Evolutionary conservation across 2,797 vertebrate genomes (phyloP).

Genomic region (Acanthurus leucopareius): DNA sequence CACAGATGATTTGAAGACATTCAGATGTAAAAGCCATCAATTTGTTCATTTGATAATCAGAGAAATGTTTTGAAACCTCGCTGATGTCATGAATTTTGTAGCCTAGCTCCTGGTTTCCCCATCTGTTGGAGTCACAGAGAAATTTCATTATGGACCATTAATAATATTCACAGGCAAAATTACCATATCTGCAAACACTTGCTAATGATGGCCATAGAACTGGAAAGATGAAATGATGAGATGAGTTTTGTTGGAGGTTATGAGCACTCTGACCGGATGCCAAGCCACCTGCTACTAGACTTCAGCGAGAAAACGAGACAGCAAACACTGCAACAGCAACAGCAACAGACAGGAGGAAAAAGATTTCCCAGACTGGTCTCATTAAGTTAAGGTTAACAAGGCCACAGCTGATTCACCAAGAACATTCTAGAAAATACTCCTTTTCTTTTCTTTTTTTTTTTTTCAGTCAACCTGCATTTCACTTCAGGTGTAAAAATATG

Average conservation of each 20-base stretch:
- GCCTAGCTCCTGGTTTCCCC: conserved; percentile 7
- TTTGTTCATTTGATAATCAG: conserved; percentile 31
- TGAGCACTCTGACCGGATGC: conserved; percentile 70
- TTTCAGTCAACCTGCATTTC: neutral
- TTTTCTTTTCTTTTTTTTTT: neutral
- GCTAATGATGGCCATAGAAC: conserved; percentile 60
- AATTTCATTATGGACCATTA: conserved; percentile 37
- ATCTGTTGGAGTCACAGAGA: conserved; percentile 32
- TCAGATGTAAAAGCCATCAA: conserved; percentile 48
- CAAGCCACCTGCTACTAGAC: conserved; percentile 65
- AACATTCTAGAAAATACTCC: neutral
- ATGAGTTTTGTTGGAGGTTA: conserved; percentile 64
- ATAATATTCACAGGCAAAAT: conserved; percentile 47
- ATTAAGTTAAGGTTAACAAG: conserved; percentile 22
- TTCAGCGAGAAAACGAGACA: conserved; percentile 27
- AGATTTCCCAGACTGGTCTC: neutral
- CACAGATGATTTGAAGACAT: conserved; percentile 46
- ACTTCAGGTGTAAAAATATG: neutral
- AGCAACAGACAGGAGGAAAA: conserved; percentile 29
- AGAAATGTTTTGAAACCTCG: conserved; percentile 3
- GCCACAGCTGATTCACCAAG: conserved; percentile 10
- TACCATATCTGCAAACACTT: conserved; percentile 46
- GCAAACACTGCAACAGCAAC: neutral
- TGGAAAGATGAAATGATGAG: conserved; percentile 61
- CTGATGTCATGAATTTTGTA: neutral